A percentile compares a stretch with the other conserved stretches of the same genome.
These are phyloP conservation scores for Podabrus alpinus DNA, from an alignment of 2,888 invertebrate species.

Conservation along the genomic window DNA sequence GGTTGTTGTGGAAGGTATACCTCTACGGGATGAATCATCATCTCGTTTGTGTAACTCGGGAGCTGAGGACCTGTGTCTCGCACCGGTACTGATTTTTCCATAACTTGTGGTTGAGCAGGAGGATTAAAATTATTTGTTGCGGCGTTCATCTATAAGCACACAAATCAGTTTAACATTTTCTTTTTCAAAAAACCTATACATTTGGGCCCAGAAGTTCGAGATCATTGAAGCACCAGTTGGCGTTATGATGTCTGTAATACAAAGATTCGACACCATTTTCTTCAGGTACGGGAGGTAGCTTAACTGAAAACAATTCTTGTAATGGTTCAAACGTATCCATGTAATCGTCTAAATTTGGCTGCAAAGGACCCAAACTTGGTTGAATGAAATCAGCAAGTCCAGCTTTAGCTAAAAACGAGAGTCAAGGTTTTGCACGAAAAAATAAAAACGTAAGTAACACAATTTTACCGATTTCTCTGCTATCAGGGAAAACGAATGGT, in stretches of 20 bases:
- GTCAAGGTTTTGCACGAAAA: not conserved
- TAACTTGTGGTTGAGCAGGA: conserved; percentile 27
- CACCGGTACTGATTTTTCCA: conserved; percentile 34
- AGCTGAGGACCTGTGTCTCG: conserved; percentile 34
- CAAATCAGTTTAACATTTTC: not conserved
- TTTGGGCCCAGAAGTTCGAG: conserved; percentile 38
- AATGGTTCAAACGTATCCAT: conserved; percentile 89
- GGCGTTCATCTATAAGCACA: conserved; percentile 24
- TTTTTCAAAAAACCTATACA: conserved; percentile 15
- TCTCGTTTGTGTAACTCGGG: conserved; percentile 26
- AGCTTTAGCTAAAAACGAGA: conserved; percentile 69
- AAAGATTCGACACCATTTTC: conserved; percentile 50
- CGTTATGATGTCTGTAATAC: conserved; percentile 32
- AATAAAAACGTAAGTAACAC: not conserved
- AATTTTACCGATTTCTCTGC: conserved; percentile 87
- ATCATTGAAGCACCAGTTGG: conserved; percentile 44
- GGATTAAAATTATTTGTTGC: conserved; percentile 37
- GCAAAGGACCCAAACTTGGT: conserved; percentile 94
- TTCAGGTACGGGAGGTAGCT: conserved; percentile 66
- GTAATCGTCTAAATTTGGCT: conserved; percentile 95
- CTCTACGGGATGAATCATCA: conserved; percentile 32
- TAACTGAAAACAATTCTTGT: conserved; percentile 65
- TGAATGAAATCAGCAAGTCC: conserved; percentile 96
- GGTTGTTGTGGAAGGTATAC: conserved; percentile 39
- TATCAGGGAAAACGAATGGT: conserved; percentile 95